phyloP scores from a whole-genome alignment of 2,113 vertebrate genomes.

The Dicrurus megarhynchus region DNA sequence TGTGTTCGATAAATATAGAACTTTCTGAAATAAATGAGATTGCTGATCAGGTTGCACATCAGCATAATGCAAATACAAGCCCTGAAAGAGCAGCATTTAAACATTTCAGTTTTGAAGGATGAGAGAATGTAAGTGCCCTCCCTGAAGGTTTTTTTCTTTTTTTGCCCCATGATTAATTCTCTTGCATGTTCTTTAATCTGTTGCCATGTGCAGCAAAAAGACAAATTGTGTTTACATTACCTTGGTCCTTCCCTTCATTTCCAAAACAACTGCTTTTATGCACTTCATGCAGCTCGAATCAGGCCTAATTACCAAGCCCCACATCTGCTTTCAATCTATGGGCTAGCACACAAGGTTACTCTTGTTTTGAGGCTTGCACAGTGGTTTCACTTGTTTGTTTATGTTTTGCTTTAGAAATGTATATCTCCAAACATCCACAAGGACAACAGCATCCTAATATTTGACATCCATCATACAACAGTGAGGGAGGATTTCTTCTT shows the following conservation, averaged over 20 bases:
- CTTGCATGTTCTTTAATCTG: constrained; percentile 66
- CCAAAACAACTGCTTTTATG: constrained; percentile 73
- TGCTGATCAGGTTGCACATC: not conserved
- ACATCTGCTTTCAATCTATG: constrained; percentile 79
- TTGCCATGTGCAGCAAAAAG: constrained; percentile 68
- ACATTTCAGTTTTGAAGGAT: constrained; percentile 5
- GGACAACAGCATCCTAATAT: constrained; percentile 43
- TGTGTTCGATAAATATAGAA: not conserved
- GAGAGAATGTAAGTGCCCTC: constrained; percentile 13
- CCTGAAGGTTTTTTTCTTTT: constrained; percentile 30
- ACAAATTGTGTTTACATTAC: constrained; percentile 74
- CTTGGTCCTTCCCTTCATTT: constrained; percentile 57
- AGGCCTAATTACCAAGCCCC: constrained; percentile 70
- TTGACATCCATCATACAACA: constrained; percentile 29
- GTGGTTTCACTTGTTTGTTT: constrained; percentile 70
- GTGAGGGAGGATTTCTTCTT: not conserved
- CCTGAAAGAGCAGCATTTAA: not conserved
- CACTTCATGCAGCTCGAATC: constrained; percentile 54
- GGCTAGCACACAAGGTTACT: constrained; percentile 53
- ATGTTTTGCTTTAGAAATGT: constrained; percentile 64
- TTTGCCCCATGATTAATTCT: constrained; percentile 66
- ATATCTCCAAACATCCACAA: constrained; percentile 53
- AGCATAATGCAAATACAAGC: not conserved
- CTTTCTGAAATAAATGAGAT: not conserved
- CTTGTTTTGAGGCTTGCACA: constrained; percentile 37